Base-by-base conservation (phyloP, 1,140 invertebrate species). In the Neotoxoptera formosana region DNA sequence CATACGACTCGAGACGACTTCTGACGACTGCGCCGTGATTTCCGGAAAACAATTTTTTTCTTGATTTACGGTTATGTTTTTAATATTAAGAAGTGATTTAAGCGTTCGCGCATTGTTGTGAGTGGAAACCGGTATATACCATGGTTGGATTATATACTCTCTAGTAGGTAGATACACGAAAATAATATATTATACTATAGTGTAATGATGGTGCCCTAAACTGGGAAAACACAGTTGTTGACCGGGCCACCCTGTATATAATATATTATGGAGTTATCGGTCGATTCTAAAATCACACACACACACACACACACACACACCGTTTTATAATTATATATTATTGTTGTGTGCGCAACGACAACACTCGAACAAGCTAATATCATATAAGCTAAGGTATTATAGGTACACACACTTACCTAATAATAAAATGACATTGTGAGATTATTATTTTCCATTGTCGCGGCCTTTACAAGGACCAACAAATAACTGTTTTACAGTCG, bases 401-500 rank as follows among this genome's bases (percentile, higher is more conserved):
- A n/a, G 30, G 60, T n/a, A n/a, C n/a, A 3, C 30, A 4, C 17
- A n/a, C 3, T 3, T 60, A n/a, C 30, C 60, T 41, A 83, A 36
- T 83, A n/a, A n/a, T n/a, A n/a, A n/a, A n/a, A 41, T 86, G 36
- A 45, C 36, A 14, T 25, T 86, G 30, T 48, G 14, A 87, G 84
- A 87, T 87, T 48, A 87, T 87, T 48, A n/a, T 91, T 60, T 76
- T 76, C n/a, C 41, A 36, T 60, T 41, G 9, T 41, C 0, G 30
- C 45, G 90, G 60, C 90, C 60, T 91, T 91, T 91, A 91, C 90
- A 91, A 81, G 90, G 90, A 91, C 90, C 56, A 48, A 90, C 23
- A 17, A 25, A 60, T n/a, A 67, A 90, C 89, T 90, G 89, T 90
- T 90, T 90, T 90, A 67, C 89, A 14, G 25, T 11, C 53, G 53